Percentiles rank a stretch among this genome's conserved stretches.
These are phyloP conservation scores for Tribolium madens DNA, from an alignment of 1,140 invertebrate species.

Conservation along the genomic window DNA sequence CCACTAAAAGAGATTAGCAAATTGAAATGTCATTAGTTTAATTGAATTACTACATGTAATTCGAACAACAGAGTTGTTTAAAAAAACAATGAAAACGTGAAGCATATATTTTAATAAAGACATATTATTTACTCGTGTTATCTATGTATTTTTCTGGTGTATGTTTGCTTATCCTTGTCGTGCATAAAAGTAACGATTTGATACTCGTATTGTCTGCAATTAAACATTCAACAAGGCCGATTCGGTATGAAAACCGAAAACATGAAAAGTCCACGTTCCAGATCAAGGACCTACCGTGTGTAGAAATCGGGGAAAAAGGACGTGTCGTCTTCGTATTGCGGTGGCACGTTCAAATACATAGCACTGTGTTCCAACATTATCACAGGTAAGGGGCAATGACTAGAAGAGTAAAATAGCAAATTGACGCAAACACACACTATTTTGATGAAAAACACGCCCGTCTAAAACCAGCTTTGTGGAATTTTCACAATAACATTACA, in stretches of 20 bases:
- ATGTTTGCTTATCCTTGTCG: not conserved
- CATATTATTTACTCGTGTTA: not conserved
- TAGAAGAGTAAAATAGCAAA: conserved; percentile 42
- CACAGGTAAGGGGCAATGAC: conserved; percentile 43
- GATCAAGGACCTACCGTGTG: conserved; percentile 57
- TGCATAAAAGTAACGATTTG: not conserved
- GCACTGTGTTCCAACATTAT: conserved; percentile 63
- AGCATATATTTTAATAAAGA: not conserved
- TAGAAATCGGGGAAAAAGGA: conserved; percentile 63
- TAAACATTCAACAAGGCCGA: not conserved
- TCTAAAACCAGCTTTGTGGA: conserved; percentile 15
- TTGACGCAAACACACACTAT: conserved; percentile 23
- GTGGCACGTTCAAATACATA: conserved; percentile 62
- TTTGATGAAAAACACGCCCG: conserved; percentile 25
- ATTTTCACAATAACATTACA: conserved; percentile 22
- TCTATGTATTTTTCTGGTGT: conserved; percentile 1
- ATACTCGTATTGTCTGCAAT: conserved; percentile 5
- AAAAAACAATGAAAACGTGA: not conserved
- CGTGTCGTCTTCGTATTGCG: conserved; percentile 60
- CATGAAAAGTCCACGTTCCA: not conserved
- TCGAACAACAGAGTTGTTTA: not conserved
- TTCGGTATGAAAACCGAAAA: not conserved
- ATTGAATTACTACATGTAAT: not conserved
- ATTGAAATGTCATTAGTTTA: not conserved
- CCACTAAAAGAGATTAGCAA: not conserved